Percentiles rank a stretch among this genome's conserved stretches.
Conservation (phyloP, 2,888 invertebrate species). For the Idaea straminata region DNA sequence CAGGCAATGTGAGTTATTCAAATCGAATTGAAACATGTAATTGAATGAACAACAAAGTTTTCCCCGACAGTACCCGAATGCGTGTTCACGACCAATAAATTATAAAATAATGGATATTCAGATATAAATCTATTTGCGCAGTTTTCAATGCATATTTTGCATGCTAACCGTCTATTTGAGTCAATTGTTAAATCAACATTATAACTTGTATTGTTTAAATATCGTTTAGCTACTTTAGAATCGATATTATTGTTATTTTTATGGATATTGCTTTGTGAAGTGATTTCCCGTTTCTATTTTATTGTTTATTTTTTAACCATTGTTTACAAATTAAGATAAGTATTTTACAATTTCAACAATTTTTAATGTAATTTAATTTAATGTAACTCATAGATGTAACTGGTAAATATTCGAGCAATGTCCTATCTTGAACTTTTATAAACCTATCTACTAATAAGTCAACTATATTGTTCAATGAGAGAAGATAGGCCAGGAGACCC, state of each 20-base stretch:
- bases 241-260: neutral
- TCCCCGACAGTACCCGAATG: conserved; percentile 29
- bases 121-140: conserved; percentile 74
- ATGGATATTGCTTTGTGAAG: neutral
- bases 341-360: no score
- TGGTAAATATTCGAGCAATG: no score
- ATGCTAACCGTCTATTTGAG: conserved; percentile 58
- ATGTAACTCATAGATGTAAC: no score
- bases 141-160: conserved; percentile 74
- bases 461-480: no score
- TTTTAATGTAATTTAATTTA: no score
- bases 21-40: neutral
- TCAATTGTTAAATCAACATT: conserved; percentile 27
- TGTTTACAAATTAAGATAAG: no score
- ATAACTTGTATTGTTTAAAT: neutral
- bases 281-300: neutral
- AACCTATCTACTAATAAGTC: no score
- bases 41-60: conserved; percentile 2
- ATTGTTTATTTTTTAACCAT: neutral
- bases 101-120: conserved; percentile 65
- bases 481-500: no score
- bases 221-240: neutral
- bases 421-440: no score
- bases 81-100: conserved; percentile 64
- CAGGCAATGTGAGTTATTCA: no score